Evolutionary conservation across 2,888 invertebrate species (phyloP), one percentile per base, ranked within the genome.

Genomic region (Clistopyga incitator): DNA sequence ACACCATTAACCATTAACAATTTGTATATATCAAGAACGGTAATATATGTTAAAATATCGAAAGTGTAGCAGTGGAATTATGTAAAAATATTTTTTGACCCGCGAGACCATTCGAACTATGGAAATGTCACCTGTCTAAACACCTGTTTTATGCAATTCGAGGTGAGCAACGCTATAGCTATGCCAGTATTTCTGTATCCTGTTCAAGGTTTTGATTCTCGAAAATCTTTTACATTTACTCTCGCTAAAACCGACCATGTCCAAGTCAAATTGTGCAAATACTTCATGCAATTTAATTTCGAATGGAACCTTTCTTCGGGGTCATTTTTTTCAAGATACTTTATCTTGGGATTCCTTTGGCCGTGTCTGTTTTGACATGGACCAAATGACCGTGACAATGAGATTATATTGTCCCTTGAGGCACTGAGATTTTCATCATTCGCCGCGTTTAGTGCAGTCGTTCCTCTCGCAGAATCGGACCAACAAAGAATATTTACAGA

Each of bases 41-140:
- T 74, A 50, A 64, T 67, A 50, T 18, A 59, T 52, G 52, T n/a
- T 15, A 54, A 56, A 81, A 54, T 77, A 65, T 65, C 56, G 70
- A 65, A 77, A 72, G 56, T 59, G 67, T 71, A 29, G 52, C 23
- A 65, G 64, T 6, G 42, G 23, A 45, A 42, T 65, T 42, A 42
- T 11, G 64, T 65, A 25, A 67, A 67, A 47, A 67, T 67, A 67
- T 67, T 3, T 42, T 67, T 47, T 77, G 77, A 78, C 81, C 72
- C 72, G 64, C 75, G 68, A 71, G 71, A 20, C 67, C 56, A 70
- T 29, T 61, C 70, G 68, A 80, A 70, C 75, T 78, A 86, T 85
- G 79, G 86, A 85, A 86, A 86, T 84, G 86, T 86, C 85, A 86
- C 84, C 82, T 78, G 85, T 81, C 82, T 23, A 82, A 77, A 82